Evolutionary conservation across 2,888 invertebrate genomes (phyloP), one percentile per base, ranked within the genome.

Genomic region (Pseudococcus longispinus): DNA sequence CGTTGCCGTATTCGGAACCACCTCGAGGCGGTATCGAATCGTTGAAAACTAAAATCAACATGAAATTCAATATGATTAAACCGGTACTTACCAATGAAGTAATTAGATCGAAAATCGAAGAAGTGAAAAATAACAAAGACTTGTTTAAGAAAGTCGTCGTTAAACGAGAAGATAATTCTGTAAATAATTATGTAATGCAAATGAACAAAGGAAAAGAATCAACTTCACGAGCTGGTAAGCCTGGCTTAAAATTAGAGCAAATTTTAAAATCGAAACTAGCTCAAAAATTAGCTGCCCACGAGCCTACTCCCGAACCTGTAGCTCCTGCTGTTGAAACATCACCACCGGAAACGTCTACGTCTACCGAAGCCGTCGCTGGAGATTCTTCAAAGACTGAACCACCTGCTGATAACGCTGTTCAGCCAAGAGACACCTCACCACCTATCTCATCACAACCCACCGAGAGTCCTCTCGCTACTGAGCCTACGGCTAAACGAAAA

Each of bases 211-310:
- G 55, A n/a, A 46, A 55, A 51, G 51, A 87, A 42, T 23, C 86
- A 11, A 23, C 80, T 1, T 6, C 83, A 2, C 82, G 51, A 80
- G 23, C 55, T 4, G 74, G 70, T 46, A 87, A 88, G 46, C 88
- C 88, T 15, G 88, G 88, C 4, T 88, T 89, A 65, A 89, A 88
- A 86, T 65, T 89, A 26, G 89, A 89, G 77, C 88, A 88, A 87
- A 89, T 89, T 23, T 88, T 89, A 32, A 88, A 88, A 88, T 87
- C 87, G 15, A 89, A 89, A 88, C 23, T 87, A 60, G 87, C 87
- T 18, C 83, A 65, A 55, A 87, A 87, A 29, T 83, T 87, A 20
- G 82, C 87, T 23, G 83, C 65, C 13, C 37, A 60, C 55, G 51
- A 55, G 2, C 26, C 42, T 5, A 2, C 29, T 15, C 1, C 26